Percentiles rank a stretch among this genome's conserved stretches.
Conservation (phyloP, 2,113 vertebrate genomes). For the Podarcis muralis region DNA sequence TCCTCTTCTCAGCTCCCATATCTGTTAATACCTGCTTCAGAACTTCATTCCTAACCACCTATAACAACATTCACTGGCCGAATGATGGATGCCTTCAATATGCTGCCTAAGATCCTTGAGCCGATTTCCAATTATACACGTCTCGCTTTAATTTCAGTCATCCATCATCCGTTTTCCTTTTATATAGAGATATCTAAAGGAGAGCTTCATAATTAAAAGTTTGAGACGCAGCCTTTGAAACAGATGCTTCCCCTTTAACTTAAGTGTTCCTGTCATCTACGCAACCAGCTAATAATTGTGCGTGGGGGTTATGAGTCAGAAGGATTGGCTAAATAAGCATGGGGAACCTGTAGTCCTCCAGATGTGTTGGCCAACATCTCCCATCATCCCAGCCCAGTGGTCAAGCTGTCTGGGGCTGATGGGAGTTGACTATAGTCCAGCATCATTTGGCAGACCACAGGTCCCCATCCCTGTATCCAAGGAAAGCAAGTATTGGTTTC, state of each 20-base stretch:
- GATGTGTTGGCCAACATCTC: neutral
- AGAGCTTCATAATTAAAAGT: slow-evolving; percentile 7
- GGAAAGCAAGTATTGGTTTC: neutral
- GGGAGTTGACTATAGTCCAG: neutral
- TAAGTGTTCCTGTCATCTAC: neutral
- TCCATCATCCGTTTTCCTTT: slow-evolving; percentile 66
- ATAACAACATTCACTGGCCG: slow-evolving; percentile 59
- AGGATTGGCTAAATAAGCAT: neutral
- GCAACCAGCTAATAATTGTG: neutral
- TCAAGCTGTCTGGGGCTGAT: neutral
- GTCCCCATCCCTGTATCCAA: neutral
- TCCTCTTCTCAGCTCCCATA: neutral
- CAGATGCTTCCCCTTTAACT: neutral
- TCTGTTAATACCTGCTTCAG: slow-evolving; percentile 42
- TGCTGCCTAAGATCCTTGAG: slow-evolving; percentile 66
- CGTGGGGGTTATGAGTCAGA: neutral
- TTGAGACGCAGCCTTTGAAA: neutral
- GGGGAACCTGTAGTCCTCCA: neutral
- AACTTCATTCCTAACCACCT: slow-evolving; percentile 49
- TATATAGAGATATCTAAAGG: slow-evolving; percentile 42
- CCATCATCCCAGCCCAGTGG: neutral
- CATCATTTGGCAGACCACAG: neutral
- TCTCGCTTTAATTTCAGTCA: slow-evolving; percentile 70
- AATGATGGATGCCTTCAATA: slow-evolving; percentile 76
- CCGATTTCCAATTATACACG: slow-evolving; percentile 71